These are phyloP conservation scores for Calcarius lapponicus DNA, from an alignment of 2,797 vertebrate species.

Conservation along the genomic window DNA sequence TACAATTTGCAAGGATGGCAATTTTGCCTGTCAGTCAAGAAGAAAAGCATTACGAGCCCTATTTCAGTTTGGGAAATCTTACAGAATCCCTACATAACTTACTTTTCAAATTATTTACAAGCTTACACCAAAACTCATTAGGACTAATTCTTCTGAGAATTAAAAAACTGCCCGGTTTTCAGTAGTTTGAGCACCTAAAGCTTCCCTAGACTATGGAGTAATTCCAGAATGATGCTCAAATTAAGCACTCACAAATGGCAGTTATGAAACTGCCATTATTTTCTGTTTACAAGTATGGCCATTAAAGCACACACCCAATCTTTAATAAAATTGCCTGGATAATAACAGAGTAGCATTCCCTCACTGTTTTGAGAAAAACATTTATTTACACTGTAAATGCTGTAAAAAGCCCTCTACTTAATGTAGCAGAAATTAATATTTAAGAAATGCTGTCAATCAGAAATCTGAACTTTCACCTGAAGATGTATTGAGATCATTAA, in stretches of 20 bases:
- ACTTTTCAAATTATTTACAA: not conserved
- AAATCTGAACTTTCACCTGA: constrained; percentile 36
- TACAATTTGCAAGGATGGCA: not conserved
- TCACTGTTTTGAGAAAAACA: not conserved
- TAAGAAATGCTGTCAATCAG: constrained; percentile 4
- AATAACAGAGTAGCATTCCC: not conserved
- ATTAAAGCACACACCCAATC: not conserved
- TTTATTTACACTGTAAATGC: not conserved
- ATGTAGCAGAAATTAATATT: constrained; percentile 7
- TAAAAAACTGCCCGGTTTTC: not conserved
- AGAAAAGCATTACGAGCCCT: not conserved
- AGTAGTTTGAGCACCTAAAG: not conserved
- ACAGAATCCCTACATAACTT: not conserved
- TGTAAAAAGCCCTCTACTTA: not conserved
- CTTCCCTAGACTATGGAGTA: not conserved
- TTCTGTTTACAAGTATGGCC: constrained; percentile 8
- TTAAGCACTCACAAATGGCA: not conserved
- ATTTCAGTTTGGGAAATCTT: not conserved
- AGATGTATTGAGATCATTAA: constrained; percentile 5
- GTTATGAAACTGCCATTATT: not conserved
- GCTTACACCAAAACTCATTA: not conserved
- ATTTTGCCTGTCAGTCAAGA: constrained; percentile 34
- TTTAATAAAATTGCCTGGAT: not conserved
- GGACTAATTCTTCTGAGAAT: not conserved
- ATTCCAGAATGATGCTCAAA: not conserved